Evolutionary conservation across 2,797 vertebrate species (phyloP).

Genomic region (Oreonectes daqikongensis): DNA sequence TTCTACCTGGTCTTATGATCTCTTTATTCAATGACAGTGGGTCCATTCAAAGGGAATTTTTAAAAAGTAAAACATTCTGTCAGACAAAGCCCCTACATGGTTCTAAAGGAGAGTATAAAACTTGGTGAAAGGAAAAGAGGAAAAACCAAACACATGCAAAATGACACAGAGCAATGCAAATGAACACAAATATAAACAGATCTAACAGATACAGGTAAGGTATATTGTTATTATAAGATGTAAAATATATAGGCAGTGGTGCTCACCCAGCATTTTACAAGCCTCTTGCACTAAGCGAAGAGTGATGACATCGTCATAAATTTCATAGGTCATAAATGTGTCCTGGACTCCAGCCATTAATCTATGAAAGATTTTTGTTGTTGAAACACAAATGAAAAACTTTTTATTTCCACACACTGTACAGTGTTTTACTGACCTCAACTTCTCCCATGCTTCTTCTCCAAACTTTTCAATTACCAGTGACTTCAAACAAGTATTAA

Average conservation of each 20-base stretch:
- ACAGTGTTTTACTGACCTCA: constrained; percentile 65
- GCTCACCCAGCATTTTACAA: constrained; percentile 74
- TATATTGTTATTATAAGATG: too few relatives aligned
- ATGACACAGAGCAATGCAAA: constrained; percentile 29
- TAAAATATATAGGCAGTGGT: neutral
- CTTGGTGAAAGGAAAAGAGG: neutral
- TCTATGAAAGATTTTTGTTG: constrained; percentile 57
- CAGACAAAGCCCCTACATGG: neutral
- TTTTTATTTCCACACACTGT: neutral
- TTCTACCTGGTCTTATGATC: neutral
- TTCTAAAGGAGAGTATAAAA: neutral
- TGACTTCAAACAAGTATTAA: constrained; percentile 83
- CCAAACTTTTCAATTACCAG: constrained; percentile 78
- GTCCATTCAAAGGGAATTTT: constrained; percentile 28
- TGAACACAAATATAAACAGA: neutral
- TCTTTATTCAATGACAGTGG: neutral
- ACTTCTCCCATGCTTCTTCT: constrained; percentile 75
- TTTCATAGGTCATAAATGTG: constrained; percentile 77
- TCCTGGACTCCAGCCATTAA: constrained; percentile 69
- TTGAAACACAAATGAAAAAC: neutral
- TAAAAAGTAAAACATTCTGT: constrained; percentile 29
- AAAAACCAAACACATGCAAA: neutral
- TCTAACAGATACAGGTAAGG: neutral
- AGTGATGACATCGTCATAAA: constrained; percentile 77
- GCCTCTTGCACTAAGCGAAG: constrained; percentile 75